Base-by-base conservation (phyloP, 1,140 invertebrate genomes). In the Drosophila kurseongensis region DNA sequence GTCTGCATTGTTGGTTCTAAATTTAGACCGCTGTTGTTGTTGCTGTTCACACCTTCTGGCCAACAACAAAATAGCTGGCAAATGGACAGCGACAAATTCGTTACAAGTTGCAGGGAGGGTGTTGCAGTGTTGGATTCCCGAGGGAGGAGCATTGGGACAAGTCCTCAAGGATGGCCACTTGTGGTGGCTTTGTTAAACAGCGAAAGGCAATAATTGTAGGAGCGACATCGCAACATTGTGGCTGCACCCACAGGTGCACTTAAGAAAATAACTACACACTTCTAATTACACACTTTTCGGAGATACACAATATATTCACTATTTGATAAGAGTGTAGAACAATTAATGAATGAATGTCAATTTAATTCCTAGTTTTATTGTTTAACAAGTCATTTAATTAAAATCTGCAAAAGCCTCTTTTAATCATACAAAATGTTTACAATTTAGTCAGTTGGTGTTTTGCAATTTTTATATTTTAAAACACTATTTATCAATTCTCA, bases 161-260 rank as follows among this genome's bases (percentile, higher is more conserved):
- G 48, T 60, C 36, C 68, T 58, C 61, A 8, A 63, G 40, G 18
- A 63, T 63, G 55, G 62, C 40, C 18, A 67, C 36, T 44, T 61
- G 56, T 66, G 36, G 58, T 57, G 42, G 61, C 74, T 68, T 86
- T 86, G 82, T 80, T 84, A 41, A 81, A 86, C 83, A 86, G 59
- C 75, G 56, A 86, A 86, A 86, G 55, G 78, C 83, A 88, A 86
- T 86, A 88, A 86, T 86, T 86, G 83, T 86, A 79, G 32, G 42
- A 72, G 42, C 36, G 16, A 18, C 29, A 44, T 5, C 10, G 9
- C 48, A 40, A 61, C 40, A 45, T 18, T 35, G 14, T 12, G 18
- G 44, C 60, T 66, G 63, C 63, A 65, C 63, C 63, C 29, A 44
- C 13, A 14, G n/a, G 4, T 32, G 10, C 40, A 57, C 55, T 44